These are phyloP conservation scores for Brachyistius frenatus DNA, from an alignment of 2,113 vertebrate species.

Conservation along the genomic window DNA sequence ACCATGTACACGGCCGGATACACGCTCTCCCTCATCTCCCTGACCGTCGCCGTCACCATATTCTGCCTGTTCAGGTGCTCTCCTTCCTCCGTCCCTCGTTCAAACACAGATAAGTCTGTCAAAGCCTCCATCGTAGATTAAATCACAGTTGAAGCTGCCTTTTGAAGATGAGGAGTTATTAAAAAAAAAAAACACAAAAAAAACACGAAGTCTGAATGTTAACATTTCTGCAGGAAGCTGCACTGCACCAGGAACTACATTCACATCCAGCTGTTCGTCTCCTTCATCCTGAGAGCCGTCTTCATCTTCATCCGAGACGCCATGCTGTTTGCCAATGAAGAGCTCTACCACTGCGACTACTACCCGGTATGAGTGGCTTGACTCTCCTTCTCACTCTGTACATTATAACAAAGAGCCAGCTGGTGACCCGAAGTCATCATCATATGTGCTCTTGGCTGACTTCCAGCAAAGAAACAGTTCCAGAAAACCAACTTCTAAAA, in stretches of 20 bases:
- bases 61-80: constrained; percentile 89
- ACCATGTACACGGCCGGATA: constrained; percentile 93
- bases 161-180: too few relatives aligned
- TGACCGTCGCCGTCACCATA: constrained; percentile 87
- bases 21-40: constrained; percentile 87
- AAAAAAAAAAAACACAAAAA: too few relatives aligned
- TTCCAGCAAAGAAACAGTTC: too few relatives aligned
- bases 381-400: not conserved
- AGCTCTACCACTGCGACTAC: constrained; percentile 70
- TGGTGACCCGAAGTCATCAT: too few relatives aligned
- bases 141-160: too few relatives aligned
- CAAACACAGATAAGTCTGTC: too few relatives aligned
- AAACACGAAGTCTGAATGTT: not conserved
- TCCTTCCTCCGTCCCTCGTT: too few relatives aligned
- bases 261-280: constrained; percentile 95
- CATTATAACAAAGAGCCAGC: too few relatives aligned
- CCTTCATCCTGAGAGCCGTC: constrained; percentile 92
- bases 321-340: constrained; percentile 84
- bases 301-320: constrained; percentile 94
- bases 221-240: constrained; percentile 86
- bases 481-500: too few relatives aligned
- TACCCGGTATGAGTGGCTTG: constrained; percentile 53
- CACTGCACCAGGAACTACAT: constrained; percentile 95
- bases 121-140: not conserved
- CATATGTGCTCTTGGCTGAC: too few relatives aligned